Evolutionary conservation across 1,140 invertebrate species (phyloP), one percentile per base, ranked within the genome.

Genomic region (Eurosta solidaginis): DNA sequence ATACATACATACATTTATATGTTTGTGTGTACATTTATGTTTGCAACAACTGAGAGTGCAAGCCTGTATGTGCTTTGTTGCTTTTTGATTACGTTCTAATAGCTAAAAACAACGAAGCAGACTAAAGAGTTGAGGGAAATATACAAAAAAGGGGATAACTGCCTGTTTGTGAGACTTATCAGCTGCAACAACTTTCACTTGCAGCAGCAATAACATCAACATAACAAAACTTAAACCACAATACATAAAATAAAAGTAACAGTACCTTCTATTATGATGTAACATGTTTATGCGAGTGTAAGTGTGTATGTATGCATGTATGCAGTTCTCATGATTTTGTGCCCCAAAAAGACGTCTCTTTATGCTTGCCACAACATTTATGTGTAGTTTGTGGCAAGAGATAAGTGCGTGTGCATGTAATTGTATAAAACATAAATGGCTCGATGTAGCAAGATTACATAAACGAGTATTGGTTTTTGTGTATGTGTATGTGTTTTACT

Each of bases 301-400:
- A n/a, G n/a, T n/a, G n/a, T n/a, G n/a, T n/a, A n/a, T n/a, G n/a
- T n/a, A n/a, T n/a, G n/a, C n/a, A n/a, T n/a, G n/a, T n/a, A n/a
- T n/a, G n/a, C n/a, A n/a, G n/a, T n/a, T n/a, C n/a, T n/a, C n/a
- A n/a, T n/a, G 27, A 6, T 59, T 9, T 6, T n/a, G 36, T 68
- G 59, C 59, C 59, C 59, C 59, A 68, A 42, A 68, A 63, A 63
- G 27, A 40, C 6, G 59, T 68, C 59, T 40, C 59, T 36, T 68
- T 68, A 68, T 68, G 59, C 59, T 68, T 68, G 59, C 59, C 59
- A 68, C 59, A 68, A 68, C 59, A 68, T 68, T 68, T 68, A 68
- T 40, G 59, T 68, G 59, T 42, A 29, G 59, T 68, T 68, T 68
- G 59, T 68, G 59, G 59, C 33, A 40, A 68, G 40, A 40, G 33